Evolutionary conservation across 2,113 vertebrate genomes (phyloP), one percentile per base, ranked within the genome.

Genomic region (Epinephelus fuscoguttatus): DNA sequence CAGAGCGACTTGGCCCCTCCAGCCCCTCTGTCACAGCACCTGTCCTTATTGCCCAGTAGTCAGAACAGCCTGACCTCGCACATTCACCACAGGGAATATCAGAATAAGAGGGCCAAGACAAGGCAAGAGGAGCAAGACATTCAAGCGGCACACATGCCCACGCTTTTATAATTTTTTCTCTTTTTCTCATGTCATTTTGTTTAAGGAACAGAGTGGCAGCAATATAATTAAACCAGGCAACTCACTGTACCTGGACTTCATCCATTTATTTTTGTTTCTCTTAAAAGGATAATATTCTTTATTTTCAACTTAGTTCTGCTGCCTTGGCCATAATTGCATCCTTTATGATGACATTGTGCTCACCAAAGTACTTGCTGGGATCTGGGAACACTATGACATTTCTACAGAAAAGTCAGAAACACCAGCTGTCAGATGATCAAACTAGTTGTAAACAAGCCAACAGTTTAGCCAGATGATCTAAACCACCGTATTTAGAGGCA

Each of bases 61-160:
- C 70, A 88, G 82, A 88, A 25, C 83, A 84, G 63, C 77, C 86
- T 73, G 87, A 92, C 89, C 81, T 89, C 52, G 45, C 84, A 75
- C 82, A 63, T 85, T 77, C 52, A 74, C 82, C 47, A 25, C 70
- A 70, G 84, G 74, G 61, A 67, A 25, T 18, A 70, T 59, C 72
- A 53, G 27, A 63, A 68, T 49, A 47, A 68, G 37, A 62, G 10
- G 0, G 59, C 69, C 50, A 78, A 77, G 62, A 74, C n/a, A 0
- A 73, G 42, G n/a, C 30, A 63, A 77, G 52, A 59, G 61, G 66
- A 69, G 42, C 19, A 25, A 69, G 78, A 59, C 45, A 2, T 12
- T 55, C 45, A 53, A 55, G 33, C 61, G 30, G 71, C 59, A 33
- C 52, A 47, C 72, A 15, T 40, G 40, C 49, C 19, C 30, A 55